Conservation (phyloP, 2,113 vertebrate genomes). For the Cephalopterus ornatus region DNA sequence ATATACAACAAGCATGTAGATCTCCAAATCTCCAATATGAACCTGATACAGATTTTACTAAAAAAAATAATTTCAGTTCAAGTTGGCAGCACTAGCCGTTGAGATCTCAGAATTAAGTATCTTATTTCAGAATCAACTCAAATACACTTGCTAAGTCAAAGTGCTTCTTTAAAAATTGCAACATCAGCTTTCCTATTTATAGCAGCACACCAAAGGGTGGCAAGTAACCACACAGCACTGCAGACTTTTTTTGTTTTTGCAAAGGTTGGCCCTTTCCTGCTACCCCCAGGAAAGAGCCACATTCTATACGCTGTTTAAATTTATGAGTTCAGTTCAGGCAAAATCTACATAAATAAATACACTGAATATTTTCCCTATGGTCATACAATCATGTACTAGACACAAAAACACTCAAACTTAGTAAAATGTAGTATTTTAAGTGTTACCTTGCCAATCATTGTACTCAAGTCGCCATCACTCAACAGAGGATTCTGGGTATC, state of each 20-base stretch:
- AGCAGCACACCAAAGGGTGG: neutral
- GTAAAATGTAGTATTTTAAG: neutral
- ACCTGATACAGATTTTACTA: neutral
- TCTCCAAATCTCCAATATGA: neutral
- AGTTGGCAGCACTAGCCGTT: neutral
- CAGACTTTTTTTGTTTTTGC: neutral
- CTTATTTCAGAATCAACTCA: neutral
- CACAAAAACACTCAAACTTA: neutral
- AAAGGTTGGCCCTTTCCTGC: neutral
- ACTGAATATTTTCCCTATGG: neutral
- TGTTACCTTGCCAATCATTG: conserved; percentile 94
- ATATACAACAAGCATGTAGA: accelerated
- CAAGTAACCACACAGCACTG: neutral
- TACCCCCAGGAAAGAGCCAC: neutral
- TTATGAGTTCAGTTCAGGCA: neutral
- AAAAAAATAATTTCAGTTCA: neutral
- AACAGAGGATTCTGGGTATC: conserved; percentile 96
- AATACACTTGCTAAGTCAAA: neutral
- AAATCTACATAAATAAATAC: neutral
- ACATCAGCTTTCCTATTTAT: neutral
- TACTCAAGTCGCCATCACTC: conserved; percentile 94
- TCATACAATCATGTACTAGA: neutral
- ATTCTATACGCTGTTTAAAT: neutral
- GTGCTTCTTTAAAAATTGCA: neutral
- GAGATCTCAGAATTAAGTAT: neutral